Conservation (phyloP, 2,797 vertebrate species). For the Pipistrellus pygmaeus region DNA sequence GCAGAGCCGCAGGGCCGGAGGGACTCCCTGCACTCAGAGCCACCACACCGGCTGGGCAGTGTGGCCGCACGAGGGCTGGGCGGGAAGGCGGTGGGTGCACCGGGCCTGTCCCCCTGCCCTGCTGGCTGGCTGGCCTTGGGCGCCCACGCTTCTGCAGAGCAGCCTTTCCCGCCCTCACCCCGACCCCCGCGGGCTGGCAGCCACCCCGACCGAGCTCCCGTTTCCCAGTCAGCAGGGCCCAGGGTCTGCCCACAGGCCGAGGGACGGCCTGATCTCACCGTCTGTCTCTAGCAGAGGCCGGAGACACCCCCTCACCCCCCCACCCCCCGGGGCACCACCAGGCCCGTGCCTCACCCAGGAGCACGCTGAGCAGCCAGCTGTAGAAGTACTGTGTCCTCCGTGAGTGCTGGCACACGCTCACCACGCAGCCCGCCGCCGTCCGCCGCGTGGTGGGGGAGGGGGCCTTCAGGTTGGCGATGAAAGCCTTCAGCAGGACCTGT, state of each 20-base stretch:
- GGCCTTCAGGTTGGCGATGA: constrained; percentile 96
- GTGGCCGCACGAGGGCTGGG: not conserved
- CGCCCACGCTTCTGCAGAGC: not conserved
- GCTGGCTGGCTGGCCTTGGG: not conserved
- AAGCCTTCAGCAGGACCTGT: constrained; percentile 95
- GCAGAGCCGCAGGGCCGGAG: too few relatives aligned
- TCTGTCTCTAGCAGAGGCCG: not conserved
- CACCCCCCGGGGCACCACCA: not conserved
- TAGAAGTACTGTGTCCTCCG: constrained; percentile 96
- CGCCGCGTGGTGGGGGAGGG: constrained; percentile 96
- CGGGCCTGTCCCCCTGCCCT: not conserved
- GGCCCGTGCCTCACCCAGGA: constrained; percentile 90
- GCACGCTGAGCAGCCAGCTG: constrained; percentile 97
- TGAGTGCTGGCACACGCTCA: constrained; percentile 96
- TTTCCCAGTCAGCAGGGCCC: not conserved
- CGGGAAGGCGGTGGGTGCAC: fast-evolving
- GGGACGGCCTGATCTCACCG: not conserved
- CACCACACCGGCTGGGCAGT: fast-evolving
- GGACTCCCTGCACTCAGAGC: not conserved
- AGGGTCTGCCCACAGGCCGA: not conserved
- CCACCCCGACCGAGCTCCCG: not conserved
- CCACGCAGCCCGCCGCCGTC: constrained; percentile 95
- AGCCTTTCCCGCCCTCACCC: not conserved
- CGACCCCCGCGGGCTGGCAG: fast-evolving
- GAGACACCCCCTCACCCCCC: fast-evolving